Evolutionary conservation across 2,888 invertebrate genomes (phyloP).

Genomic region (Allacma fusca): DNA sequence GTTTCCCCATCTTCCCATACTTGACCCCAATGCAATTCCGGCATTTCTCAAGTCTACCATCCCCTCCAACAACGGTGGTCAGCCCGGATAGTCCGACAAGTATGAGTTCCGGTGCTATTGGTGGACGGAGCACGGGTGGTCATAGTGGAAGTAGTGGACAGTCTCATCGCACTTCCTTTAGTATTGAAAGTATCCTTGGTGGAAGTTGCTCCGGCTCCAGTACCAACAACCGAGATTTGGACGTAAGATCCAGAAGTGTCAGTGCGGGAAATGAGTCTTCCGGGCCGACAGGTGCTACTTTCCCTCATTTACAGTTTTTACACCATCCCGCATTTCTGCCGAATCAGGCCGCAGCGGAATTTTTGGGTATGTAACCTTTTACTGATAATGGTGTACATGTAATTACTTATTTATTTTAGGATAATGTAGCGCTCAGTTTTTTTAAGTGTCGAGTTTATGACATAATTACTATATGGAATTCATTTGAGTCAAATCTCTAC

Average conservation of each 20-base stretch:
- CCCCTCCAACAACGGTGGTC: conserved; percentile 23
- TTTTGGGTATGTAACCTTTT: conserved; percentile 55
- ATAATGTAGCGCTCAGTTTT: too few species aligned
- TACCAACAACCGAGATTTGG: conserved; percentile 14
- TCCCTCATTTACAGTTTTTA: conserved; percentile 59
- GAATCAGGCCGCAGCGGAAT: conserved; percentile 60
- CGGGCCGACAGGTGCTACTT: conserved; percentile 41
- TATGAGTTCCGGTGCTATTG: neutral
- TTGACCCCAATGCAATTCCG: conserved; percentile 50
- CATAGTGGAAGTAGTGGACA: conserved; percentile 29
- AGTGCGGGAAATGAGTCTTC: conserved; percentile 6
- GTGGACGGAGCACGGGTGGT: neutral
- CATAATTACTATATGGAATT: too few species aligned
- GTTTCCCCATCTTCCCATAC: conserved; percentile 55
- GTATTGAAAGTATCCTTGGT: conserved; percentile 59
- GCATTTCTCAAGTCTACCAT: conserved; percentile 39
- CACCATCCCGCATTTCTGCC: conserved; percentile 61
- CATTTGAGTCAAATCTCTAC: too few species aligned
- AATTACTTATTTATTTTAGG: too few species aligned
- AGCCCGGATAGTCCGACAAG: conserved; percentile 23
- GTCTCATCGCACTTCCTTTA: conserved; percentile 55
- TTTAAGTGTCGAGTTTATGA: too few species aligned
- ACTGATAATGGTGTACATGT: neutral
- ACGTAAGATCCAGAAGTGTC: neutral
- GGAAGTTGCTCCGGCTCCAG: conserved; percentile 32